phyloP scores from a whole-genome alignment of 2,113 vertebrate genomes.

The Labeo catla region DNA sequence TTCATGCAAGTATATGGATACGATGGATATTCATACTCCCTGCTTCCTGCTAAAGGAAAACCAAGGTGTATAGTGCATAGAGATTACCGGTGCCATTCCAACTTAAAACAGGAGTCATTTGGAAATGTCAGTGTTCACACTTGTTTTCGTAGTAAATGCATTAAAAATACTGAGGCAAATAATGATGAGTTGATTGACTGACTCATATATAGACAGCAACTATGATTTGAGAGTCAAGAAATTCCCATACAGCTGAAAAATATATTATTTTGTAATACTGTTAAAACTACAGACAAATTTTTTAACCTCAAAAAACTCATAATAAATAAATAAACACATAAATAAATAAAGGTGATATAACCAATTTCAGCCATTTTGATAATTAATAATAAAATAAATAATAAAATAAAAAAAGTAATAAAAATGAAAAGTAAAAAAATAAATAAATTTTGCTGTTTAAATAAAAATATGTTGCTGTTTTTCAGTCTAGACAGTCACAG shows the following conservation, averaged over 20 bases:
- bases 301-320: no score
- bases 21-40: not conserved
- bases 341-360: no score
- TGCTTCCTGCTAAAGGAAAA: not conserved
- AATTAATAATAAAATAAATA: no score
- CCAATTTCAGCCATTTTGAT: no score
- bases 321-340: no score
- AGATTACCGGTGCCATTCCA: not conserved
- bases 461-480: no score
- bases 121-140: not conserved
- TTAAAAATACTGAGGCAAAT: not conserved
- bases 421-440: no score
- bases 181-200: not conserved
- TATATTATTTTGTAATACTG: not conserved
- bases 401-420: no score
- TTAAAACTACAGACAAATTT: not conserved
- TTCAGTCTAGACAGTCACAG: no score
- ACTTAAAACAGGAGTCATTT: not conserved
- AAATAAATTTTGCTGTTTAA: no score
- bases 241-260: not conserved
- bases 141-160: not conserved
- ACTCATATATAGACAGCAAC: no score
- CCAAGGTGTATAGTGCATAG: not conserved
- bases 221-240: not conserved
- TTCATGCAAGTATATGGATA: slow-evolving; percentile 18